Conservation (phyloP, 2,113 vertebrate genomes). For the Daubentonia madagascariensis region DNA sequence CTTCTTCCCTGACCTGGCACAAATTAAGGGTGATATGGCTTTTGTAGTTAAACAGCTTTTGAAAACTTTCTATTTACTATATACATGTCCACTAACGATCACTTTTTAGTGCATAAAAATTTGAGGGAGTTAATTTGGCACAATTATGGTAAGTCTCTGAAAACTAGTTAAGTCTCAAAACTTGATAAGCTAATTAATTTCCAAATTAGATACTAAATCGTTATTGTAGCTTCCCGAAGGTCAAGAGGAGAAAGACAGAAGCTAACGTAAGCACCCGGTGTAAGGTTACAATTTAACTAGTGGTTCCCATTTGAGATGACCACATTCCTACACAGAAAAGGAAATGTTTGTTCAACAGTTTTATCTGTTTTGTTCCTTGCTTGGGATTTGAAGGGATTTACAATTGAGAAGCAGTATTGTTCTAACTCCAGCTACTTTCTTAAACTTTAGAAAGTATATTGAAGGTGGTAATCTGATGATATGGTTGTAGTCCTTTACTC, state of each 20-base stretch:
- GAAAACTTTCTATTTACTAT: not conserved
- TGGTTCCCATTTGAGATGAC: constrained; percentile 35
- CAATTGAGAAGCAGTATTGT: not conserved
- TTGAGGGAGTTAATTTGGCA: not conserved
- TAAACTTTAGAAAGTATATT: not conserved
- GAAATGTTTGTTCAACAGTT: constrained; percentile 43
- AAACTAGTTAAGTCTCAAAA: constrained; percentile 31
- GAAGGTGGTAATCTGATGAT: not conserved
- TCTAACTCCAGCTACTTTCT: not conserved
- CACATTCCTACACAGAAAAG: constrained; percentile 44
- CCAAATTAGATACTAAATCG: not conserved
- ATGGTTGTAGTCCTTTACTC: not conserved
- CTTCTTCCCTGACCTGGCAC: constrained; percentile 39
- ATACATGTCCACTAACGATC: not conserved
- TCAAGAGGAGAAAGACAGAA: constrained; percentile 30
- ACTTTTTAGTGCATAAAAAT: constrained; percentile 6
- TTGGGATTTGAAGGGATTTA: constrained; percentile 14
- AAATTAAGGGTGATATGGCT: constrained; percentile 16
- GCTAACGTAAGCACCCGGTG: constrained; percentile 37
- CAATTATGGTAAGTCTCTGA: not conserved
- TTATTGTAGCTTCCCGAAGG: constrained; percentile 44
- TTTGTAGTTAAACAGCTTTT: not conserved
- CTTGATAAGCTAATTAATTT: constrained; percentile 33
- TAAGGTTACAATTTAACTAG: constrained; percentile 73
- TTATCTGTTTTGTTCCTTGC: not conserved